These are phyloP conservation scores for Baryphthengus martii DNA, from an alignment of 2,113 vertebrate genomes.

Conservation along the genomic window DNA sequence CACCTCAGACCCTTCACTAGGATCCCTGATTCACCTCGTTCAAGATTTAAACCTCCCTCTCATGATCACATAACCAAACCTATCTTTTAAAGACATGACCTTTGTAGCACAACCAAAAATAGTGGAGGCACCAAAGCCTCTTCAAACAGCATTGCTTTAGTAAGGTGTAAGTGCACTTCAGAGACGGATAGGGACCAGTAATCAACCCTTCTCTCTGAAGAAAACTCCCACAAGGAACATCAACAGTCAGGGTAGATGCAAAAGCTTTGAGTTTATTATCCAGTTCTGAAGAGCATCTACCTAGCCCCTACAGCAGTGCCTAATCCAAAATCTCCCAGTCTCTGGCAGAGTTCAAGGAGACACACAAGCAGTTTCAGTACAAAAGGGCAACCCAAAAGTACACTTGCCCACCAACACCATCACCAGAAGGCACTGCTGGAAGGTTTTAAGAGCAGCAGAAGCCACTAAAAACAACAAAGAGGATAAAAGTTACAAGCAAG, in stretches of 20 bases:
- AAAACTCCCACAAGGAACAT: not conserved
- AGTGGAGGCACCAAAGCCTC: not conserved
- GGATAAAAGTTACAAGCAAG: not conserved
- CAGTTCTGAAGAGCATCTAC: not conserved
- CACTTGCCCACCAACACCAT: not conserved
- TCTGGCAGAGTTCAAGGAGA: not conserved
- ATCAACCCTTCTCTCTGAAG: not conserved
- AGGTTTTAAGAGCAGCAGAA: not conserved
- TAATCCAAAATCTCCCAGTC: not conserved
- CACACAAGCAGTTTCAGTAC: not conserved
- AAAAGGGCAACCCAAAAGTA: not conserved
- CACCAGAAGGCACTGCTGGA: not conserved
- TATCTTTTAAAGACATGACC: not conserved
- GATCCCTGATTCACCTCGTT: not conserved
- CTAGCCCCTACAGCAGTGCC: not conserved
- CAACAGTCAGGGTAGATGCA: not conserved
- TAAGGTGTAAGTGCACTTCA: not conserved
- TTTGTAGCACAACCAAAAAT: not conserved
- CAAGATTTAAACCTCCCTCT: not conserved
- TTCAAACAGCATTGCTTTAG: not conserved
- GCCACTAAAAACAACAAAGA: not conserved
- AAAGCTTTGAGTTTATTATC: not conserved
- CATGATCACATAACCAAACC: not conserved
- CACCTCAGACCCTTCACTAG: not conserved
- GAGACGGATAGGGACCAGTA: not conserved